These are phyloP conservation scores for Aelia acuminata DNA, from an alignment of 2,888 invertebrate species.

Conservation along the genomic window DNA sequence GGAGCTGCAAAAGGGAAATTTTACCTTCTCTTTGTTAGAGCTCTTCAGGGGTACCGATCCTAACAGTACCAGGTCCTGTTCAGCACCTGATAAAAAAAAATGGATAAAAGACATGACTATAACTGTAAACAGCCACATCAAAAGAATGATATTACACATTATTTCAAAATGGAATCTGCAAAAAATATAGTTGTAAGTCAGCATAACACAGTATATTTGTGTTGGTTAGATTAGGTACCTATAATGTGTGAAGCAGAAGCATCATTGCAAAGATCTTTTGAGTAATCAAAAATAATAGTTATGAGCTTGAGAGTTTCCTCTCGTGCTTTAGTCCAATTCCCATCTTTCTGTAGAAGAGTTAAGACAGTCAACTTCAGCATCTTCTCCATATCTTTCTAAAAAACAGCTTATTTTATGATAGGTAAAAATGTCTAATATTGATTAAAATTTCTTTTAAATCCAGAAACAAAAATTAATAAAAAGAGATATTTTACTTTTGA, in stretches of 20 bases:
- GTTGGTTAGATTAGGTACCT: background rate
- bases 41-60: background rate
- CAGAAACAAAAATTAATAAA: background rate
- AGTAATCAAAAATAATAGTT: background rate
- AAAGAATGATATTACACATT: background rate
- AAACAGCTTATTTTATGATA: background rate
- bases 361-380: background rate
- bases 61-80: background rate
- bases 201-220: too few relatives aligned
- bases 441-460: too few relatives aligned
- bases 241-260: background rate
- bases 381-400: background rate
- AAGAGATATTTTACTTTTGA: background rate
- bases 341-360: background rate
- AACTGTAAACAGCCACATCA: background rate
- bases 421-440: background rate
- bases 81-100: background rate
- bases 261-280: background rate
- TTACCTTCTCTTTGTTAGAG: background rate
- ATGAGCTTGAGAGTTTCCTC: background rate
- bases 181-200: too few relatives aligned
- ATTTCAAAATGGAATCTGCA: background rate
- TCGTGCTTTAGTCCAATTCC: background rate
- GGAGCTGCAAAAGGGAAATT: slow-evolving; percentile 1
- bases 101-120: too few relatives aligned